A percentile compares a stretch with the other conserved stretches of the same genome.
phyloP scores from a whole-genome alignment of 2,888 invertebrate species.

The Zeuzera pyrina region DNA sequence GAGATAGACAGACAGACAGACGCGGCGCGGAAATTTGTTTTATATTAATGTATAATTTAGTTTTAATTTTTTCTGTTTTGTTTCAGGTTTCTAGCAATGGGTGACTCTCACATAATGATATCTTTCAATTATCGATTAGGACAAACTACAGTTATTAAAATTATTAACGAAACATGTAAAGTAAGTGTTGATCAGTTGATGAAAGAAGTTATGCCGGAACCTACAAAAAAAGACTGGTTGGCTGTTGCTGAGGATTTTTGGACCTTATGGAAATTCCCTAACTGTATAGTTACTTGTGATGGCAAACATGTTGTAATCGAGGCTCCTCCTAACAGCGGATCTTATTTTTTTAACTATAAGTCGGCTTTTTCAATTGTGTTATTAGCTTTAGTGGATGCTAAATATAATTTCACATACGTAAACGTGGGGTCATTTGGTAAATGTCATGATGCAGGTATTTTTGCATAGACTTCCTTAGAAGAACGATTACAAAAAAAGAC shows the following conservation, averaged over 20 bases:
- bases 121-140: background rate
- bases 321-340: slow-evolving; percentile 1
- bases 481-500: background rate
- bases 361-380: background rate
- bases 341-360: slow-evolving; percentile 2
- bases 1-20: too few relatives aligned
- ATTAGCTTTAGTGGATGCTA: background rate
- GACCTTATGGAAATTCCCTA: slow-evolving; percentile 1
- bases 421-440: background rate
- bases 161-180: background rate
- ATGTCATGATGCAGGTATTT: background rate
- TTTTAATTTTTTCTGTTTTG: too few relatives aligned
- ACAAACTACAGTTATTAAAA: background rate
- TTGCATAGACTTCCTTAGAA: background rate
- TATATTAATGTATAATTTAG: too few relatives aligned
- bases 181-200: background rate
- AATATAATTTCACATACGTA: background rate
- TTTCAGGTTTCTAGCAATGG: background rate
- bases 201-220: background rate
- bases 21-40: too few relatives aligned
- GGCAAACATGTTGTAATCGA: slow-evolving; percentile 3
- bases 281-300: background rate
- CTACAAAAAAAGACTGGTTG: background rate
- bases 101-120: background rate
- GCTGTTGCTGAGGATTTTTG: background rate